Evolutionary conservation across 2,797 vertebrate genomes (phyloP), one percentile per base, ranked within the genome.

Genomic region (Myotis vivesi): DNA sequence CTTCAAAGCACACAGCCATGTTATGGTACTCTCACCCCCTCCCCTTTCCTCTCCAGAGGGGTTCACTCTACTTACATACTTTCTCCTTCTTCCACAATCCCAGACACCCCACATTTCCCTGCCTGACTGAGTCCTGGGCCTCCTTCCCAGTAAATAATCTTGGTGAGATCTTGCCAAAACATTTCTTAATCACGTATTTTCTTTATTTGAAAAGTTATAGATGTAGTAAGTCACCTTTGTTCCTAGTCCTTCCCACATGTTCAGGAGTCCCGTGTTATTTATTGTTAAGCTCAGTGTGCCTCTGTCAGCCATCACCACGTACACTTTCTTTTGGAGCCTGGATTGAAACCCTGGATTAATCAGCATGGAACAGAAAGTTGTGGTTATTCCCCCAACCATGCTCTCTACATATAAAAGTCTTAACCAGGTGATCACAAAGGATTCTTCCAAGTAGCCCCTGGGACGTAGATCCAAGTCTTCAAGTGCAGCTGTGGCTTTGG

Each of bases 171-270:
- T 92, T 89, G 89, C 92, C 97, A 97, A 94, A 94, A 77, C 38
- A 76, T 94, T 96, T 94, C 95, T 96, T 94, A 96, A 97, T 91
- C 95, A 82, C 94, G 80, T 87, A 95, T 84, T 96, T 96, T 94
- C 95, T 95, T 94, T 82, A 66, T 94, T 92, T 83, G 55, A 95
- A 92, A 84, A 75, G 81, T 75, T 82, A 59, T 3, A 72, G 69
- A 46, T 89, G 85, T 41, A 71, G 91, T 33, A 81, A 84, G 87
- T 77, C 76, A 95, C 91, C 94, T 93, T 59, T 95, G 92, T 79
- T 91, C 77, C 49, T 16, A 44, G 73, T 72, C 53, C 44, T 64
- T 51, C 86, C 87, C 83, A 49, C 38, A 28, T 41, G 64, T 89
- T 28, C 81, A 83, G 91, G 51, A 94, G 91, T 53, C 71, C 75